These are phyloP conservation scores for Dermatemys mawii DNA, from an alignment of 2,113 vertebrate species.

Conservation along the genomic window DNA sequence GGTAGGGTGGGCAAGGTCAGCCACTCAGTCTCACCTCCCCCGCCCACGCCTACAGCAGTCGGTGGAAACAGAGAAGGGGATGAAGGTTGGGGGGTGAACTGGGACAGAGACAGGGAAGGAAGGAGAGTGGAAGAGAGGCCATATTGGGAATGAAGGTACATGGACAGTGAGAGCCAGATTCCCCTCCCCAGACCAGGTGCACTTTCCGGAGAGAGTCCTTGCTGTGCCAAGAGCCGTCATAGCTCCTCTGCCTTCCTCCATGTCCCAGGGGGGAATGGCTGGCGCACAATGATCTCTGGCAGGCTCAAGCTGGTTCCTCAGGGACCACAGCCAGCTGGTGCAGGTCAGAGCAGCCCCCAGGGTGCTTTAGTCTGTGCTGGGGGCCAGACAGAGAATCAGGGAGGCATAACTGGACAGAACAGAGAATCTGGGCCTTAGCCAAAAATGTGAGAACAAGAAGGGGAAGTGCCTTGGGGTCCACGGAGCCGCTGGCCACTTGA, in stretches of 20 bases:
- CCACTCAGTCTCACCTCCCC: not conserved
- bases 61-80: not conserved
- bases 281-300: not conserved
- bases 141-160: not conserved
- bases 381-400: not conserved
- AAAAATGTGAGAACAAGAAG: not conserved
- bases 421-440: not conserved
- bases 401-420: not conserved
- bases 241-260: not conserved
- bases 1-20: not conserved
- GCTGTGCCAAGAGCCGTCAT: not conserved
- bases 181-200: not conserved
- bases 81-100: not conserved
- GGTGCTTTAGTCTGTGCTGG: not conserved
- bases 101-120: not conserved
- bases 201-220: not conserved
- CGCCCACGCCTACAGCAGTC: not conserved
- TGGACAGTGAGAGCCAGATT: not conserved
- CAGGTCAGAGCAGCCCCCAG: not conserved
- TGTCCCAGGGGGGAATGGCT: not conserved
- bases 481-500: not conserved
- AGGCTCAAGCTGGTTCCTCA: not conserved
- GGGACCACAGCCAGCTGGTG: too few species aligned
- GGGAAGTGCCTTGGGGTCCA: not conserved
- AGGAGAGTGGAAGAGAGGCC: not conserved